Conservation (phyloP, 2,888 invertebrate species). For the Rhimphoctona megacephalus region DNA sequence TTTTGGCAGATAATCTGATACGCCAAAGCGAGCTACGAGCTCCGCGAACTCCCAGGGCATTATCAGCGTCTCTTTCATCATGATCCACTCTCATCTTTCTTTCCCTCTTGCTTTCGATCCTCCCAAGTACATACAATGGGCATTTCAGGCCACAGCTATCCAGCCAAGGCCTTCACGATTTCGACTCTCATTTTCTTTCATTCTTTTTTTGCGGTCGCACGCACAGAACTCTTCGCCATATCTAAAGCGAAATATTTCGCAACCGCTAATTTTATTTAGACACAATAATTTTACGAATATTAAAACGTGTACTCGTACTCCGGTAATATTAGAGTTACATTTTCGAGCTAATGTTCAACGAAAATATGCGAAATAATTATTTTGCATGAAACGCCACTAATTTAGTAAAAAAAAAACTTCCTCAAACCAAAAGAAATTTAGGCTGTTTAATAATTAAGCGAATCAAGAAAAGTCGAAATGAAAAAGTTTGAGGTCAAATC, state of each 20-base stretch:
- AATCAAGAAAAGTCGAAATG: not conserved
- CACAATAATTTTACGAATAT: not conserved
- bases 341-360: not conserved
- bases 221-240: not conserved
- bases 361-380: too few species aligned
- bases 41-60: slow-evolving; percentile 41
- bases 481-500: not conserved
- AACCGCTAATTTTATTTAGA: not conserved
- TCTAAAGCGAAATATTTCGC: not conserved
- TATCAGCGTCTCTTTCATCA: slow-evolving; percentile 38
- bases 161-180: not conserved
- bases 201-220: not conserved
- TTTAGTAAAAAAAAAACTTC: not conserved
- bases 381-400: too few species aligned
- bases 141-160: not conserved
- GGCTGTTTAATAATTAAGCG: not conserved
- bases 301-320: not conserved
- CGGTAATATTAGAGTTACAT: not conserved
- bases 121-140: not conserved
- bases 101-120: slow-evolving; percentile 24
- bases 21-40: slow-evolving; percentile 53
- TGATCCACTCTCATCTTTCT: slow-evolving; percentile 41
- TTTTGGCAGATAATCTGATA: slow-evolving; percentile 68
- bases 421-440: not conserved
- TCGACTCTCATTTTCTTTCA: not conserved